These are phyloP conservation scores for Criorhina ranunculi DNA, from an alignment of 2,888 invertebrate species.

Conservation along the genomic window DNA sequence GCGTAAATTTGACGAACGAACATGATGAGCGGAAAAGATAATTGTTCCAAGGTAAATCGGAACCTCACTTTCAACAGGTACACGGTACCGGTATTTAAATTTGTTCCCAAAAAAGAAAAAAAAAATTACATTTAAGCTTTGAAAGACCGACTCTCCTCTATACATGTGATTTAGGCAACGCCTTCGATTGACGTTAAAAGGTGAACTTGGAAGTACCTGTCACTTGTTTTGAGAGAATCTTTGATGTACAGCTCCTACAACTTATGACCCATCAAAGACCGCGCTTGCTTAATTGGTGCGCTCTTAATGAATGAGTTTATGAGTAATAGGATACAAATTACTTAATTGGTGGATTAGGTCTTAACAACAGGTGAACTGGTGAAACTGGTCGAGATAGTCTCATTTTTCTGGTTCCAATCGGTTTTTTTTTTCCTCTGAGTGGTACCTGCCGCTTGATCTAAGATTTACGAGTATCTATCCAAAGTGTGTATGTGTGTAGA, in stretches of 20 bases:
- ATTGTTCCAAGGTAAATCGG: slow-evolving; percentile 57
- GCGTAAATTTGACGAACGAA: slow-evolving; percentile 76
- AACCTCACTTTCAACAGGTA: slow-evolving; percentile 5
- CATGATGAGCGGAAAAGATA: slow-evolving; percentile 76
- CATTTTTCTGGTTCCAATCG: slow-evolving; percentile 33
- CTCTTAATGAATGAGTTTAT: slow-evolving; percentile 76
- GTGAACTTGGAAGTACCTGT: slow-evolving; percentile 75
- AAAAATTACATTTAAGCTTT: slow-evolving; percentile 59
- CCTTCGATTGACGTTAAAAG: slow-evolving; percentile 74
- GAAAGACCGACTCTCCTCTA: slow-evolving; percentile 54
- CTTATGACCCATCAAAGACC: slow-evolving; percentile 50
- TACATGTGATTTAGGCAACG: slow-evolving; percentile 68
- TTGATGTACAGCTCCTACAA: slow-evolving; percentile 4
- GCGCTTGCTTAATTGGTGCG: slow-evolving; percentile 75
- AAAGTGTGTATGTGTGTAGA: slow-evolving; percentile 21
- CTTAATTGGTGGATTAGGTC: slow-evolving; percentile 74
- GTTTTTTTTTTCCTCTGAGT: slow-evolving; percentile 27
- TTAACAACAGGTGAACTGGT: slow-evolving; percentile 57
- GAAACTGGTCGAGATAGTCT: slow-evolving; percentile 40
- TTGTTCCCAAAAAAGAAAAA: slow-evolving; percentile 66
- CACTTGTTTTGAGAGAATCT: slow-evolving; percentile 50
- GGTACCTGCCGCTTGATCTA: slow-evolving; percentile 28
- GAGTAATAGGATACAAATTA: slow-evolving; percentile 75
- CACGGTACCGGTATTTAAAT: slow-evolving; percentile 56
- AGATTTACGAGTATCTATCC: slow-evolving; percentile 40